phyloP scores from a whole-genome alignment of 2,797 vertebrate species.

The Poecile montanus region DNA sequence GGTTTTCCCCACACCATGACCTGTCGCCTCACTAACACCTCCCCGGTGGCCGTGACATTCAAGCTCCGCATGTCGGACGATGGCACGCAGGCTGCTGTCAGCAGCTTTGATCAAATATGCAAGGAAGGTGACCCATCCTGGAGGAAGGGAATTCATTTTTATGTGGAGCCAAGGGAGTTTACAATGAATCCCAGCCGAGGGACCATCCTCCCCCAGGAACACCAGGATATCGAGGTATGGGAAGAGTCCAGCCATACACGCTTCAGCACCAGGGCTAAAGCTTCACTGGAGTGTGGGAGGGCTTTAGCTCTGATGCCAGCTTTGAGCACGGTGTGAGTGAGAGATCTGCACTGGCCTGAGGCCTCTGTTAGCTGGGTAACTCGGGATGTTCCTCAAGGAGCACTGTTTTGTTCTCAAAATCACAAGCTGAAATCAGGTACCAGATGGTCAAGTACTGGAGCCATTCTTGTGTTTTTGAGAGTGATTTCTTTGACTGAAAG shows the following conservation, averaged over 20 bases:
- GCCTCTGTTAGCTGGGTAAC: background rate
- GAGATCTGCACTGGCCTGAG: background rate
- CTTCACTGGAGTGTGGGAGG: background rate
- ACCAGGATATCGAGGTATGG: constrained; percentile 80
- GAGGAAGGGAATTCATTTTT: constrained; percentile 1
- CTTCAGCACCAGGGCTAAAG: background rate
- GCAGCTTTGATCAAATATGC: constrained; percentile 47
- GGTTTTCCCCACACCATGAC: constrained; percentile 82
- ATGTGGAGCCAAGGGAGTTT: constrained; percentile 80
- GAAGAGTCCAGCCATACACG: rapidly evolving
- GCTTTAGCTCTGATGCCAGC: background rate
- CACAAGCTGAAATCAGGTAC: background rate
- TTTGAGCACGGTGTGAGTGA: background rate
- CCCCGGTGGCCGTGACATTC: constrained; percentile 84
- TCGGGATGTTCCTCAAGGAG: no score
- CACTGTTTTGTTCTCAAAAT: background rate
- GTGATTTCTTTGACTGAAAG: background rate
- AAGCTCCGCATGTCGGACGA: constrained; percentile 83
- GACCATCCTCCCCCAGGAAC: constrained; percentile 73
- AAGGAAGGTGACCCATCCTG: constrained; percentile 51
- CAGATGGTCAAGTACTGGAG: background rate
- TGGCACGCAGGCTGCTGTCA: constrained; percentile 74
- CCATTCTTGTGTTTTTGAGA: background rate
- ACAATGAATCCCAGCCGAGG: constrained; percentile 76
- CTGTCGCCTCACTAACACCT: constrained; percentile 84